These are phyloP conservation scores for Myiozetetes cayanensis DNA, from an alignment of 2,113 vertebrate genomes.

Conservation along the genomic window DNA sequence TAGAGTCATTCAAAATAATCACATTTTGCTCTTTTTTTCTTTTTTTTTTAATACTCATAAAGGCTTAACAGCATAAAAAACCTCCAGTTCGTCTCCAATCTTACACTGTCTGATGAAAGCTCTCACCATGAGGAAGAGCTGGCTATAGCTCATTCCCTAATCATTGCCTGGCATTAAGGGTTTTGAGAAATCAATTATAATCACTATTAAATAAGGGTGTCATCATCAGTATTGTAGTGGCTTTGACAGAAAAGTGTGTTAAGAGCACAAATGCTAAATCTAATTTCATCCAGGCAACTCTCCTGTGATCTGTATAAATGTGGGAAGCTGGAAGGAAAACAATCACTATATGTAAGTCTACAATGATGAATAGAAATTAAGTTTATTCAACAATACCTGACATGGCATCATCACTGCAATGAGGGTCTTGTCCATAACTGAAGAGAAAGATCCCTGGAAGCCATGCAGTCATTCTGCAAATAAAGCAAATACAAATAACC, in stretches of 20 bases:
- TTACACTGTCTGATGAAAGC: neutral
- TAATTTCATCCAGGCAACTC: neutral
- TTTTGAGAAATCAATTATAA: conserved; percentile 40
- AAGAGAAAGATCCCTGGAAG: neutral
- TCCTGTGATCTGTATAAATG: neutral
- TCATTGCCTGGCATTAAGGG: neutral
- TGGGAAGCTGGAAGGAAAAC: neutral
- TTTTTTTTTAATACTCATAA: neutral
- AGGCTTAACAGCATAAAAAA: neutral
- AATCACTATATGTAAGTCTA: neutral
- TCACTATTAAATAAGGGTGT: conserved; percentile 7
- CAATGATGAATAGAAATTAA: neutral
- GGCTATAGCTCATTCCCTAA: conserved; percentile 1
- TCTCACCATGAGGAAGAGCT: neutral
- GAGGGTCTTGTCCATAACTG: neutral
- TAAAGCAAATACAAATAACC: neutral
- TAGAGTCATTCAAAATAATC: neutral
- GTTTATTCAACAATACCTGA: neutral
- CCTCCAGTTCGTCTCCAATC: neutral
- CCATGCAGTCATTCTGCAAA: neutral
- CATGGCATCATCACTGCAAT: neutral
- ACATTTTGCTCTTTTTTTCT: neutral
- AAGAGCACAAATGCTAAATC: conserved; percentile 3
- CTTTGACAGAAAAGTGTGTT: conserved; percentile 1
- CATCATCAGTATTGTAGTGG: neutral